Evolutionary conservation across 2,797 vertebrate genomes (phyloP).

Genomic region (Eulemur rubriventer): DNA sequence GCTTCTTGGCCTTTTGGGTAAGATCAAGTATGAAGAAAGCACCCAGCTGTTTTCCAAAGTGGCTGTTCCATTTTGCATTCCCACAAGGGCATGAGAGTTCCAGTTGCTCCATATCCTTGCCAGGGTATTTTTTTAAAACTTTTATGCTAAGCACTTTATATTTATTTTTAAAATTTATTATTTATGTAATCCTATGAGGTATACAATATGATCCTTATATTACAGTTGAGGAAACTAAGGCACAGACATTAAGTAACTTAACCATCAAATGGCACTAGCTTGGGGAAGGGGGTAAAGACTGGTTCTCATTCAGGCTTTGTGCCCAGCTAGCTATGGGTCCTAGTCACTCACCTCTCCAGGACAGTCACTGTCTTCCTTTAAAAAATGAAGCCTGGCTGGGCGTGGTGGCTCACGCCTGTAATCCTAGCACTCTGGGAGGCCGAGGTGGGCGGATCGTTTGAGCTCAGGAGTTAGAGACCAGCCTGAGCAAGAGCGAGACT

Average conservation of each 20-base stretch:
- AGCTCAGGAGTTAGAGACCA: too few species aligned
- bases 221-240: not conserved
- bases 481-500: too few species aligned
- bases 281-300: not conserved
- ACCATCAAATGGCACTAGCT: not conserved
- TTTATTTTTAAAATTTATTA: not conserved
- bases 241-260: not conserved
- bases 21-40: not conserved
- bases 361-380: not conserved
- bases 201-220: not conserved
- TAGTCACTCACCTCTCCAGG: not conserved
- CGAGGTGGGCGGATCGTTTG: too few species aligned
- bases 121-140: not conserved
- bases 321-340: not conserved
- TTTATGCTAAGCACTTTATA: not conserved
- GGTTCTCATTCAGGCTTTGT: not conserved
- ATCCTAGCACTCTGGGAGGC: too few species aligned
- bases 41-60: not conserved
- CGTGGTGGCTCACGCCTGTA: too few species aligned
- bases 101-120: not conserved
- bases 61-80: not conserved
- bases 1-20: not conserved
- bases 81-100: not conserved
- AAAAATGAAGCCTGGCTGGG: not conserved
- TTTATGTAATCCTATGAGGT: not conserved